Base-by-base conservation (phyloP, 2,113 vertebrate species). In the Eulemur rufifrons region DNA sequence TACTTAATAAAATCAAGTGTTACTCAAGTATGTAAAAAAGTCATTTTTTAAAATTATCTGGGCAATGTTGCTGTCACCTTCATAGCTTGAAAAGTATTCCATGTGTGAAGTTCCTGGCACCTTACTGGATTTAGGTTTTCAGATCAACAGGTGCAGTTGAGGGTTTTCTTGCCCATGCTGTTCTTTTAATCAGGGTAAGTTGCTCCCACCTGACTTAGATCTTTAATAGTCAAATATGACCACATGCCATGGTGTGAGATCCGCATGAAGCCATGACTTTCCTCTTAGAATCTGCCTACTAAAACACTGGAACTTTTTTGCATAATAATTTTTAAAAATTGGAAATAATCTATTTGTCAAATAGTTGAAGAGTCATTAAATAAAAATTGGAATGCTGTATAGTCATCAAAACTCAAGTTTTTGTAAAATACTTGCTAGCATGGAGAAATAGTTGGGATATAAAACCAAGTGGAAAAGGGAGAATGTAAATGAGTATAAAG, bases 1-100 rank as follows among this genome's bases (percentile, higher is more conserved):
- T 69, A 86, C 34, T 73, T 93, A 92, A 94, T 91, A 34, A 77
- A 86, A 92, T 61, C 23, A 84, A 59, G 10, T 95, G 87, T 84
- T 74, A 92, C 8, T 86, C 63, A 89, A 87, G 14, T 47, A 74
- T 80, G 7, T 39, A 92, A 93, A 54, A 20, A 1, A 73, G 4
- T 54, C 12, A 13, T 52, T 92, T 91, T 77, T 91, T 59, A 13
- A 20, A 77, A n/a, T 88, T 80, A 32, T 17, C 37, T 66, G 11
- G 59, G 52, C 32, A 68, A 73, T 25, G 21, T 81, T 47, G 77
- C 21, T 81, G 10, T 81, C 21, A 73, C 17, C 18, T 59, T 66
- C 2, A 25, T 77, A 45, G 27, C 37, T 45, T 92, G 50, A 50
- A 50, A 88, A 50, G 18, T 76, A 8, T 78, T 47, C 32, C 7